phyloP scores from a whole-genome alignment of 37 sponge, comb jelly and placozoan species.

The Spongia lamella region DNA sequence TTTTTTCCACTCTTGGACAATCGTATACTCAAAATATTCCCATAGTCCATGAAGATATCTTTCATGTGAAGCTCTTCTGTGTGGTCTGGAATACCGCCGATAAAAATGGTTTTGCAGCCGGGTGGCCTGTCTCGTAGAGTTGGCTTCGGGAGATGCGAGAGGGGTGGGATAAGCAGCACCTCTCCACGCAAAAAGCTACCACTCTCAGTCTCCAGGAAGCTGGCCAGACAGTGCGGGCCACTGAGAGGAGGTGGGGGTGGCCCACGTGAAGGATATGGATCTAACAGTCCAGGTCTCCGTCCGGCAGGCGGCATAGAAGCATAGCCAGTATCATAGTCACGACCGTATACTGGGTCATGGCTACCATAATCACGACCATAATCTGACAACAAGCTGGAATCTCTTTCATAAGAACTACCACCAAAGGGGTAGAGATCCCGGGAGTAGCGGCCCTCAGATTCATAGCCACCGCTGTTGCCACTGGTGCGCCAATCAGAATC shows the following conservation, averaged over 20 bases:
- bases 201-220: neutral
- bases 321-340: too few relatives aligned
- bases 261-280: too few relatives aligned
- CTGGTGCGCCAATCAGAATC: too few relatives aligned
- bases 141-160: conserved; percentile 43
- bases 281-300: too few relatives aligned
- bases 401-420: too few relatives aligned
- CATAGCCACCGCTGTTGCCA: too few relatives aligned
- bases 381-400: too few relatives aligned
- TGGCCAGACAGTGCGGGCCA: neutral
- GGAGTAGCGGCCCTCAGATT: too few relatives aligned
- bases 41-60: conserved; percentile 65
- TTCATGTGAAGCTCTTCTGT: conserved; percentile 51
- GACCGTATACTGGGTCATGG: too few relatives aligned
- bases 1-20: conserved; percentile 28
- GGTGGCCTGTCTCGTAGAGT: conserved; percentile 29
- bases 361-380: too few relatives aligned
- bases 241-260: neutral
- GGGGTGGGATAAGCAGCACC: conserved; percentile 27
- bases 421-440: too few relatives aligned
- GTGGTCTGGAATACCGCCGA: conserved; percentile 66
- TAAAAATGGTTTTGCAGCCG: conserved; percentile 59
- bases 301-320: too few relatives aligned
- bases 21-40: conserved; percentile 52
- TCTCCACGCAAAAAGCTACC: conserved; percentile 23